A percentile compares a stretch with the other conserved stretches of the same genome.
phyloP scores from a whole-genome alignment of 2,113 vertebrate species.

The Emydura subglobosa region DNA sequence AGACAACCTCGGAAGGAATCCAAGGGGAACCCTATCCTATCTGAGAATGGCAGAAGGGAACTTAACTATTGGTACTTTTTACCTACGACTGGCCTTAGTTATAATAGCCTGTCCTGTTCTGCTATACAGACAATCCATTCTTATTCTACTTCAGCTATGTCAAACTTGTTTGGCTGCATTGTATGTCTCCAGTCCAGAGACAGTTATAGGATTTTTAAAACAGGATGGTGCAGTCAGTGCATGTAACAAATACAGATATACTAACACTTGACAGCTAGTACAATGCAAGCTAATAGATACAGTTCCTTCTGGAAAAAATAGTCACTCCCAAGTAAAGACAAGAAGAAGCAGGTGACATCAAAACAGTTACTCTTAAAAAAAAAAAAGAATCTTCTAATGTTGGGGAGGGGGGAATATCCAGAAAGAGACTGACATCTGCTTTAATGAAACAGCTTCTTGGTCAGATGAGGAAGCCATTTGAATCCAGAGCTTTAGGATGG shows the following conservation, averaged over 20 bases:
- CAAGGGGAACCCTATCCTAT: neutral
- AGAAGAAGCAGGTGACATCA: neutral
- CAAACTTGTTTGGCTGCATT: neutral
- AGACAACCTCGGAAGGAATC: neutral
- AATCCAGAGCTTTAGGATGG: neutral
- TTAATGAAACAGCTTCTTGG: neutral
- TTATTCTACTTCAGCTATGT: neutral
- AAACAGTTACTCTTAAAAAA: too few species aligned
- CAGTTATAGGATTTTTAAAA: neutral
- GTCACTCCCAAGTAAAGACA: neutral
- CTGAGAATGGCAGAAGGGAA: rapidly evolving
- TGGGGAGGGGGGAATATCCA: neutral
- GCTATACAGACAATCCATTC: rapidly evolving
- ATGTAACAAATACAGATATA: neutral
- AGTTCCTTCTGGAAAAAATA: neutral
- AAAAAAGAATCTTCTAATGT: neutral
- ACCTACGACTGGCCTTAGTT: neutral
- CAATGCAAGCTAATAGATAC: neutral
- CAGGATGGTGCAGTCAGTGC: neutral
- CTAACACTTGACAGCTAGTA: neutral
- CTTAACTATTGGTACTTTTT: neutral
- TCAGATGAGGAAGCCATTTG: neutral
- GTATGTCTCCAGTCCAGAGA: rapidly evolving
- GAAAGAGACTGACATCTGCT: neutral
- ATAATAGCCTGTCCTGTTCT: neutral